Evolutionary conservation across 2,797 vertebrate genomes (phyloP).

Genomic region (Intellagama lesueurii): DNA sequence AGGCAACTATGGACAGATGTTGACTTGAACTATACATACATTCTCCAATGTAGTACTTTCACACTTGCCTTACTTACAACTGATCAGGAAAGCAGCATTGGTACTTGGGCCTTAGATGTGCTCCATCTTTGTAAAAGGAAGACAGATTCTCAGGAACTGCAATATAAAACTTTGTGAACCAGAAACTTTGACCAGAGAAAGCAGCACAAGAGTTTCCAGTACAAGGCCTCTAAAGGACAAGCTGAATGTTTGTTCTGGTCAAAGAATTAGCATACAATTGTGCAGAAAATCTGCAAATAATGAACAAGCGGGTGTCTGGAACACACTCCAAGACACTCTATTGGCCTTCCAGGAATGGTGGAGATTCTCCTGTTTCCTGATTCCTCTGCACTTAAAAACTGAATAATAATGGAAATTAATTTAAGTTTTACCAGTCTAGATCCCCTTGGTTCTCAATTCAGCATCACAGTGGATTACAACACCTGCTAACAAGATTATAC

Average conservation of each 20-base stretch:
- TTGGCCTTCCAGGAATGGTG: conserved; percentile 17
- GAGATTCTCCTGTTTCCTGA: conserved; percentile 37
- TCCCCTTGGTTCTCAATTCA: conserved; percentile 57
- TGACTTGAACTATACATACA: conserved; percentile 64
- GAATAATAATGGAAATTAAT: not conserved
- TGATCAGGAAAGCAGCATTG: conserved; percentile 58
- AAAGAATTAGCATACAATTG: not conserved
- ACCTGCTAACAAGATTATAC: conserved; percentile 50
- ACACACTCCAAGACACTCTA: not conserved
- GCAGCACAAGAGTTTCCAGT: conserved; percentile 44
- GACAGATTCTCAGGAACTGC: conserved; percentile 49
- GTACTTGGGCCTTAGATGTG: conserved; percentile 63
- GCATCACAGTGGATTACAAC: conserved; percentile 33
- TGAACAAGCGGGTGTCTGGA: not conserved
- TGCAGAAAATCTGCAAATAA: conserved; percentile 6
- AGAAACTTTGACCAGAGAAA: conserved; percentile 42
- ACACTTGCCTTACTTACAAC: conserved; percentile 54
- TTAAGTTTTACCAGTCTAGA: not conserved
- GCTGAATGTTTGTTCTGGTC: not conserved
- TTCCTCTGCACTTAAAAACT: conserved; percentile 26
- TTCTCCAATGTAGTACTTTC: conserved; percentile 55
- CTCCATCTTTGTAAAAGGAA: conserved; percentile 57
- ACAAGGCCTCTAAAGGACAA: conserved; percentile 10
- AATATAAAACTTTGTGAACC: conserved; percentile 51
- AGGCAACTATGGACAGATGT: conserved; percentile 69